Percentiles rank a stretch among this genome's conserved stretches.
Conservation (phyloP, 2,113 vertebrate species). For the Piaya cayana region DNA sequence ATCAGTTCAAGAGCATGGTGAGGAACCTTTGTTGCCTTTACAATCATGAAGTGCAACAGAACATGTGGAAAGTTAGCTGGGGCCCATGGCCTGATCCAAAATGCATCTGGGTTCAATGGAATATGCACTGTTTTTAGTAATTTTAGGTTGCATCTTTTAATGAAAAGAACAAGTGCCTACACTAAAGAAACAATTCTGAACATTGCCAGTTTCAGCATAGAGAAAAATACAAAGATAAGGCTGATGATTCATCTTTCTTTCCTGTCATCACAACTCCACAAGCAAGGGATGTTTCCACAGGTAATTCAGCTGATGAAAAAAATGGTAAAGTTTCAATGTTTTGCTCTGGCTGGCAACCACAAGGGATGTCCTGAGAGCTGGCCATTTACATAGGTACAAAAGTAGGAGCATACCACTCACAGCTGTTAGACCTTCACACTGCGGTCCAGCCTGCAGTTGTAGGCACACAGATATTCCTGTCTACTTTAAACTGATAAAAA, state of each 20-base stretch:
- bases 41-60: neutral
- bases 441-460: neutral
- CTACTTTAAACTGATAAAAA: neutral
- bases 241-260: neutral
- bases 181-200: neutral
- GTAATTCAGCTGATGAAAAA: neutral
- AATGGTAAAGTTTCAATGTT: neutral
- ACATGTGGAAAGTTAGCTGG: neutral
- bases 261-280: neutral
- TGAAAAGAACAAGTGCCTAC: neutral
- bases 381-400: rapidly evolving
- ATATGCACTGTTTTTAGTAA: neutral
- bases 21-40: neutral
- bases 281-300: neutral
- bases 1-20: neutral
- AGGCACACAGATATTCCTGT: neutral
- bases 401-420: neutral
- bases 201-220: neutral
- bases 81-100: neutral
- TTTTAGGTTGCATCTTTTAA: neutral
- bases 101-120: neutral
- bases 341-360: neutral
- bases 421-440: neutral
- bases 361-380: neutral
- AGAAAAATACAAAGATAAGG: neutral